These are phyloP conservation scores for Pristionchus japonicus DNA, from an alignment of 2,888 invertebrate genomes.

Conservation along the genomic window DNA sequence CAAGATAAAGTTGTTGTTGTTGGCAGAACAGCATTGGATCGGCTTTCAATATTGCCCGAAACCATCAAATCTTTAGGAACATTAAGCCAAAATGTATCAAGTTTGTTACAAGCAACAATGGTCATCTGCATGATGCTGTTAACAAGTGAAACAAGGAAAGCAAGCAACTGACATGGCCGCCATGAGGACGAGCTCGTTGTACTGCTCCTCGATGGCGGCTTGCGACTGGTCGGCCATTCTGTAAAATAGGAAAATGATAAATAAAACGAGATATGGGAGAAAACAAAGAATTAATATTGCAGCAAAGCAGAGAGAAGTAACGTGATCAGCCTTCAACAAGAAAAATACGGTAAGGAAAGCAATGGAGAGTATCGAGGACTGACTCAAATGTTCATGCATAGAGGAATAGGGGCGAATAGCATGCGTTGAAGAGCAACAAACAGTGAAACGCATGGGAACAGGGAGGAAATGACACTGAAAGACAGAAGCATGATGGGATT, in stretches of 20 bases:
- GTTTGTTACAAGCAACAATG: neutral
- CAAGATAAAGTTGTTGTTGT: too few species aligned
- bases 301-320: conserved; percentile 7
- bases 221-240: conserved; percentile 26
- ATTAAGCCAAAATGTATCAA: too few species aligned
- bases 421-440: neutral
- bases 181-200: conserved; percentile 35
- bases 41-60: too few species aligned
- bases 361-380: neutral
- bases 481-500: neutral
- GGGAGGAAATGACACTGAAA: neutral
- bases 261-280: neutral
- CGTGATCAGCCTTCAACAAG: neutral
- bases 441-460: neutral
- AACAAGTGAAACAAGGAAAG: neutral
- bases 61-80: too few species aligned
- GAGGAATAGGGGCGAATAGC: neutral
- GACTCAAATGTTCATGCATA: too few species aligned
- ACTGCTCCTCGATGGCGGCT: conserved; percentile 7
- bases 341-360: neutral
- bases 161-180: neutral
- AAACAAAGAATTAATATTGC: neutral
- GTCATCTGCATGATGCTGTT: neutral
- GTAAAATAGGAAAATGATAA: neutral
- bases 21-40: too few species aligned